These are phyloP conservation scores for Notoglanidium macrostoma DNA, from an alignment of 2,797 vertebrate species.

Conservation along the genomic window DNA sequence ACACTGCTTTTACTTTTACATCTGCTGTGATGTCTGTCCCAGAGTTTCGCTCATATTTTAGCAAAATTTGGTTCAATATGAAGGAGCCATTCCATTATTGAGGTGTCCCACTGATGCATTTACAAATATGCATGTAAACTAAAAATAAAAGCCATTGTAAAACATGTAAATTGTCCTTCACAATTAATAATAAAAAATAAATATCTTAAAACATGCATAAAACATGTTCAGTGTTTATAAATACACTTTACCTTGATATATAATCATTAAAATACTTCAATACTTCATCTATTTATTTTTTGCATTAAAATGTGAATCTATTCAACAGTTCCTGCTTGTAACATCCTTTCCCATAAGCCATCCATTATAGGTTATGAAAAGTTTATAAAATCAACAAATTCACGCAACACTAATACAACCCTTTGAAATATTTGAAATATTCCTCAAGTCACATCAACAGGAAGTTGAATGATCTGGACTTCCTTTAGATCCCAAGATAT, in stretches of 20 bases:
- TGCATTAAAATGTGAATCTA: neutral
- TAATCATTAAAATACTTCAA: neutral
- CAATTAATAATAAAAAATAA: too few relatives aligned
- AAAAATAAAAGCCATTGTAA: neutral
- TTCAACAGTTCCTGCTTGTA: neutral
- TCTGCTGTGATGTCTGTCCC: neutral
- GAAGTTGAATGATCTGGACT: neutral
- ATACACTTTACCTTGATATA: neutral
- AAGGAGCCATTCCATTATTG: neutral
- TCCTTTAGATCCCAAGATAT: neutral
- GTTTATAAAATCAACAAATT: neutral
- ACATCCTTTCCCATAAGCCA: neutral
- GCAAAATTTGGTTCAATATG: neutral
- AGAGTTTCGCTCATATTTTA: neutral
- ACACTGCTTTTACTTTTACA: neutral
- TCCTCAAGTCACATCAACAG: neutral
- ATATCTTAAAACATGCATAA: neutral
- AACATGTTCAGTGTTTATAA: neutral
- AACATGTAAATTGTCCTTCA: neutral
- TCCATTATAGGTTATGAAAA: neutral
- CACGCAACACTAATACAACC: neutral
- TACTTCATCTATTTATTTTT: neutral
- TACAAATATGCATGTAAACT: neutral
- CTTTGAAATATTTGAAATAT: neutral
- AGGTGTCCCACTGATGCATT: neutral